Percentiles rank a stretch among this genome's conserved stretches.
Evolutionary conservation across 35 echinoderm and acorn worm species (phyloP).

Genomic region (Heliocidaris tuberculata): DNA sequence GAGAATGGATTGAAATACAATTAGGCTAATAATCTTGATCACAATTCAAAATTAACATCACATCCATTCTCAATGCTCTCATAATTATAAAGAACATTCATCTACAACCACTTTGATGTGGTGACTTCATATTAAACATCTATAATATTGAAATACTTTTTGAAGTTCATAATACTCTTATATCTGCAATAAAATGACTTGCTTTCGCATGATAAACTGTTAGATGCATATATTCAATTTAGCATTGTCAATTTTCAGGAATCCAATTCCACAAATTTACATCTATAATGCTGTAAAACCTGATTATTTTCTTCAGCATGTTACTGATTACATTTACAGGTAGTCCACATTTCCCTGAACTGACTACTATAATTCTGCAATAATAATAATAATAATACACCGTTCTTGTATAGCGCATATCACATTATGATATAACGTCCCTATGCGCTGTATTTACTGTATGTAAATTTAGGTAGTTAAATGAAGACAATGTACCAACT

Average conservation of each 20-base stretch:
- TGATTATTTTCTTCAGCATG: background rate
- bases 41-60: background rate
- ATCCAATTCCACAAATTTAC: background rate
- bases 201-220: background rate
- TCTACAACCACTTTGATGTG: background rate
- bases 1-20: background rate
- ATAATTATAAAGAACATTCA: background rate
- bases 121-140: background rate
- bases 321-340: background rate
- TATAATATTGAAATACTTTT: background rate
- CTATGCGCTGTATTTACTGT: background rate
- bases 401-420: no score
- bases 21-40: background rate
- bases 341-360: background rate
- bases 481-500: background rate
- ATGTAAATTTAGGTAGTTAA: background rate
- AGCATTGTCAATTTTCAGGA: background rate
- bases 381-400: no score
- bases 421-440: no score
- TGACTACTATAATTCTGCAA: no score
- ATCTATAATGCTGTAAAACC: background rate
- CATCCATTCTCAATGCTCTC: background rate
- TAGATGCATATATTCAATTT: background rate
- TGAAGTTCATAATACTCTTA: background rate
- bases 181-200: background rate